Percentiles rank a stretch among this genome's conserved stretches.
Conservation (phyloP, 2,888 invertebrate genomes). For the Drosophila diplacantha region DNA sequence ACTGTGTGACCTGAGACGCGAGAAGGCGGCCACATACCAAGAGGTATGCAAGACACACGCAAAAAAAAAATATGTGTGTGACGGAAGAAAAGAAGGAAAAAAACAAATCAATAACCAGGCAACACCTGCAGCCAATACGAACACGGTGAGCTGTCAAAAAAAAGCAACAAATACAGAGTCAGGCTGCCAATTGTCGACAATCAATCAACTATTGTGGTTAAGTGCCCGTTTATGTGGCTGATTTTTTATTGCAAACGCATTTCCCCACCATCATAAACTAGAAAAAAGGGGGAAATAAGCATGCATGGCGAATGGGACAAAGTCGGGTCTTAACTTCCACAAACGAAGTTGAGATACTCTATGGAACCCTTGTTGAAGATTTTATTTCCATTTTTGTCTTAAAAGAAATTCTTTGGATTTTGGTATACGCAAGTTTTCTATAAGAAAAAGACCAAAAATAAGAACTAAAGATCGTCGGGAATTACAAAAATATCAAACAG, state of each 20-base stretch:
- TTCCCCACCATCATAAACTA: slow-evolving; percentile 43
- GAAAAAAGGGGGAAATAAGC: slow-evolving; percentile 28
- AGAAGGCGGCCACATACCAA: slow-evolving; percentile 4
- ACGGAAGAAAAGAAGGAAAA: slow-evolving; percentile 1
- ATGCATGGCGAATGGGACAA: slow-evolving; percentile 9
- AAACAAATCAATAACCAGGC: slow-evolving; percentile 41
- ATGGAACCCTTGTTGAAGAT: not conserved
- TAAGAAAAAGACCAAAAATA: not conserved
- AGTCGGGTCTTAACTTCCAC: not conserved
- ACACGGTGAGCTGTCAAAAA: slow-evolving; percentile 32
- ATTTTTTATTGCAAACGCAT: slow-evolving; percentile 55
- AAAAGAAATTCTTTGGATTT: too few relatives aligned
- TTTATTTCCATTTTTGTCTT: too few relatives aligned
- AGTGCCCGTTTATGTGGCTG: slow-evolving; percentile 48
- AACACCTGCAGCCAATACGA: slow-evolving; percentile 39
- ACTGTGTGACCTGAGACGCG: slow-evolving; percentile 26
- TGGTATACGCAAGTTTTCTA: not conserved
- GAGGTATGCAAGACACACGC: slow-evolving; percentile 17
- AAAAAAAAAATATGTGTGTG: slow-evolving; percentile 1
- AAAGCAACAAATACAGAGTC: slow-evolving; percentile 38
- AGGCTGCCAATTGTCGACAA: slow-evolving; percentile 64
- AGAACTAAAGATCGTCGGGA: too few relatives aligned
- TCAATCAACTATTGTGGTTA: slow-evolving; percentile 69
- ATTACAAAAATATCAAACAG: not conserved
- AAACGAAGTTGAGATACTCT: slow-evolving; percentile 10